Evolutionary conservation across 92 coral and sea anemone genomes (phyloP).

Genomic region (Galaxea fascicularis): DNA sequence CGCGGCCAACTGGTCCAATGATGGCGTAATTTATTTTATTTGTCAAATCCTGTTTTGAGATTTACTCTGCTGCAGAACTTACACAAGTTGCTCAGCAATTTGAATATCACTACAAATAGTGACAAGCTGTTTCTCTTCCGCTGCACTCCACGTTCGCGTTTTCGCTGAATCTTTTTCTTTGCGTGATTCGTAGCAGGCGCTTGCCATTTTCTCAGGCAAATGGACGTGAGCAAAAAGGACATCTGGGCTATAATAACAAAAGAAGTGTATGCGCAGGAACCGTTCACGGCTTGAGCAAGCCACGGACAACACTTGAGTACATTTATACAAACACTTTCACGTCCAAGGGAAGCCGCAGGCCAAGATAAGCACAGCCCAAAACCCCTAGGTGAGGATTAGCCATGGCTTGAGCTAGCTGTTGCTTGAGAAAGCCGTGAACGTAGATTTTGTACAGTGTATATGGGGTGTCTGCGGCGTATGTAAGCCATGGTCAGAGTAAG

Average conservation of each 20-base stretch:
- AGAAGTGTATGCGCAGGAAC: background rate
- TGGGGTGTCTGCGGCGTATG: background rate
- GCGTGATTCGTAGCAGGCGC: background rate
- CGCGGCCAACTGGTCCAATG: too few species aligned
- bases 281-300: background rate
- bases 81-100: background rate
- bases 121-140: background rate
- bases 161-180: too few species aligned
- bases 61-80: background rate
- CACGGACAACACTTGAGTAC: background rate
- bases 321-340: background rate
- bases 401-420: background rate
- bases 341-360: background rate
- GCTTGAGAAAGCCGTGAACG: background rate
- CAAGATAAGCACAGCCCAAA: background rate
- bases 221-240: background rate
- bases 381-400: background rate
- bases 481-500: too few species aligned
- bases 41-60: background rate
- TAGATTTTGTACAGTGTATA: background rate
- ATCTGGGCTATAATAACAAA: constrained; percentile 1
- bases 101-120: background rate
- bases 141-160: background rate
- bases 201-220: too few species aligned
- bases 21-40: too few species aligned